Percentiles rank a stretch among this genome's conserved stretches.
Conservation (phyloP, 2,888 invertebrate genomes). For the Trichogramma evanescens region DNA sequence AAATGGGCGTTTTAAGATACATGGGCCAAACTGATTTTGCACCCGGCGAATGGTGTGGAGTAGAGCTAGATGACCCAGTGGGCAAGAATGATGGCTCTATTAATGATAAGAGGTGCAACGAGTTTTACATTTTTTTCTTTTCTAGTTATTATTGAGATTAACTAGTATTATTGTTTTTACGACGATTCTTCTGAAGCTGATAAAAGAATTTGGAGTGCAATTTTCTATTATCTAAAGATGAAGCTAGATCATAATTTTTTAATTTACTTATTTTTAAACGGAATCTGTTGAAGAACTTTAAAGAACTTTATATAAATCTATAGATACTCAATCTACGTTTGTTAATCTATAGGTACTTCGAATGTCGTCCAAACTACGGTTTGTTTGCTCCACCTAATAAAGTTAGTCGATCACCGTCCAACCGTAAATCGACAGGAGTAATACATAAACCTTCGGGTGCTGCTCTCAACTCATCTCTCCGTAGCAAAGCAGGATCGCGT, state of each 20-base stretch:
- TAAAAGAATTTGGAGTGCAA: too few relatives aligned
- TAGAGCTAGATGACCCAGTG: conserved; percentile 85
- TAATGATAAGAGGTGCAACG: conserved; percentile 73
- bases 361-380: conserved; percentile 83
- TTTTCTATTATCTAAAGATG: too few relatives aligned
- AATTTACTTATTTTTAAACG: too few relatives aligned
- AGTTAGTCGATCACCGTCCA: conserved; percentile 78
- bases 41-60: conserved; percentile 89
- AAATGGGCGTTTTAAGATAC: conserved; percentile 78
- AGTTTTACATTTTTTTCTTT: neutral
- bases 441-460: conserved; percentile 58
- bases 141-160: neutral
- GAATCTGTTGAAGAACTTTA: too few relatives aligned
- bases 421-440: conserved; percentile 58
- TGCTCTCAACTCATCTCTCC: conserved; percentile 52
- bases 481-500: conserved; percentile 72
- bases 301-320: too few relatives aligned
- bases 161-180: too few relatives aligned
- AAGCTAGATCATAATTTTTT: too few relatives aligned
- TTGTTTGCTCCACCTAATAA: conserved; percentile 89
- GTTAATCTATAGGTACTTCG: conserved; percentile 75
- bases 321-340: neutral
- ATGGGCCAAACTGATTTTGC: conserved; percentile 88
- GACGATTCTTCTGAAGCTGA: too few relatives aligned
- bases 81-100: conserved; percentile 97